Conservation (phyloP, 37 sponge, comb jelly and placozoan genomes). For the Hormiphora californensis region DNA sequence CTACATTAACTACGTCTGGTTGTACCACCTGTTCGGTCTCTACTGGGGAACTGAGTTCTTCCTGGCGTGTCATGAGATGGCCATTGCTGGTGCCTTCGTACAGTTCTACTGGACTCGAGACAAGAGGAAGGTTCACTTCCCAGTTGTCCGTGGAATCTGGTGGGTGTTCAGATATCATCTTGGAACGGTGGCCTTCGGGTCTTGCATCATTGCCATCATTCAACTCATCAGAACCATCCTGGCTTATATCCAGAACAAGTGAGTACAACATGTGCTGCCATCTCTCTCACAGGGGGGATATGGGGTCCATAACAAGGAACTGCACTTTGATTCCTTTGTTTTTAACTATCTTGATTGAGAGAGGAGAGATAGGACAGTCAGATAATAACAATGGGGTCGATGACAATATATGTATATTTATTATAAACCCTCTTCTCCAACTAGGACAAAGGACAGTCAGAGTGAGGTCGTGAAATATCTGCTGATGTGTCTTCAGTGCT, state of each 20-base stretch:
- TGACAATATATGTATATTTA: too few relatives aligned
- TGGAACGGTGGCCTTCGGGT: slow-evolving; percentile 94
- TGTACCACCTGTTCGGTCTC: slow-evolving; percentile 91
- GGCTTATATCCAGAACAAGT: slow-evolving; percentile 83
- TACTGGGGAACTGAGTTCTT: slow-evolving; percentile 85
- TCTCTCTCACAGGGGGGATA: too few relatives aligned
- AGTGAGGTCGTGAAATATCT: slow-evolving; percentile 45
- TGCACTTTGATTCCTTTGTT: too few relatives aligned
- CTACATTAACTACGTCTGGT: slow-evolving; percentile 60
- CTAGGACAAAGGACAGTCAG: slow-evolving; percentile 46
- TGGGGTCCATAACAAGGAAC: too few relatives aligned
- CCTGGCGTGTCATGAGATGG: slow-evolving; percentile 82
- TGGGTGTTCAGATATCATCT: slow-evolving; percentile 66
- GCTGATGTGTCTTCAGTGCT: slow-evolving; percentile 62
- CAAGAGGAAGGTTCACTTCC: slow-evolving; percentile 26
- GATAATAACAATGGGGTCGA: too few relatives aligned
- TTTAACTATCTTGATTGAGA: too few relatives aligned
- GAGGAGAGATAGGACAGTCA: too few relatives aligned
- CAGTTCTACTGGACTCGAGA: slow-evolving; percentile 87
- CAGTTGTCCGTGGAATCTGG: slow-evolving; percentile 52
- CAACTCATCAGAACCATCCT: slow-evolving; percentile 83
- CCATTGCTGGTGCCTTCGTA: slow-evolving; percentile 95
- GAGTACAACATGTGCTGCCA: too few relatives aligned
- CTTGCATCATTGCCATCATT: slow-evolving; percentile 93
- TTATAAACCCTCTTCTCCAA: too few relatives aligned